Conservation (phyloP, 2,888 invertebrate genomes). For the Tyria jacobaeae region DNA sequence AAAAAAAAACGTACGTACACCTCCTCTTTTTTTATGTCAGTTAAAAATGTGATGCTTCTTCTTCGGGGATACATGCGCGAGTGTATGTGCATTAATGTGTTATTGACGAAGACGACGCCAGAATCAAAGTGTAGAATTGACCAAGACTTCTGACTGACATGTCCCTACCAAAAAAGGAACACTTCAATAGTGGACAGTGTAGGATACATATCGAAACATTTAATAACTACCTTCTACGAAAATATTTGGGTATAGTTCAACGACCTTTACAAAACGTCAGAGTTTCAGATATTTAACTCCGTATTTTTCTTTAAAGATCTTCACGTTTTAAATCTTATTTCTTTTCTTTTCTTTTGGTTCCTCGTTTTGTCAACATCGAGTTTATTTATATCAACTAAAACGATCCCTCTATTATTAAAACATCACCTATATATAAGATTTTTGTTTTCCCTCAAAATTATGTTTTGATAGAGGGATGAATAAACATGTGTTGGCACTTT, state of each 20-base stretch:
- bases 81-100: no score
- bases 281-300: no score
- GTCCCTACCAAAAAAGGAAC: background rate
- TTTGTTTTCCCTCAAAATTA: slow-evolving; percentile 32
- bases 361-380: background rate
- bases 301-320: no score
- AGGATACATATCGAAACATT: background rate
- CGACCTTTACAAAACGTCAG: background rate
- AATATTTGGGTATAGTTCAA: background rate
- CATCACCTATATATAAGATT: slow-evolving; percentile 21
- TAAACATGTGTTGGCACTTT: slow-evolving; percentile 50
- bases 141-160: no score
- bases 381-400: background rate
- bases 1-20: no score
- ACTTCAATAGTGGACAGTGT: background rate
- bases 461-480: slow-evolving; percentile 47
- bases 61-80: no score
- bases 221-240: background rate
- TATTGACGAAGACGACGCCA: no score
- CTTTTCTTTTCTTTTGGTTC: no score
- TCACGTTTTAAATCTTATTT: no score
- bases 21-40: no score
- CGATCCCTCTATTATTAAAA: background rate
- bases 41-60: no score
- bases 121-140: no score